These are phyloP conservation scores for Macrobrachium nipponense DNA, from an alignment of 1,140 invertebrate species.

Conservation along the genomic window DNA sequence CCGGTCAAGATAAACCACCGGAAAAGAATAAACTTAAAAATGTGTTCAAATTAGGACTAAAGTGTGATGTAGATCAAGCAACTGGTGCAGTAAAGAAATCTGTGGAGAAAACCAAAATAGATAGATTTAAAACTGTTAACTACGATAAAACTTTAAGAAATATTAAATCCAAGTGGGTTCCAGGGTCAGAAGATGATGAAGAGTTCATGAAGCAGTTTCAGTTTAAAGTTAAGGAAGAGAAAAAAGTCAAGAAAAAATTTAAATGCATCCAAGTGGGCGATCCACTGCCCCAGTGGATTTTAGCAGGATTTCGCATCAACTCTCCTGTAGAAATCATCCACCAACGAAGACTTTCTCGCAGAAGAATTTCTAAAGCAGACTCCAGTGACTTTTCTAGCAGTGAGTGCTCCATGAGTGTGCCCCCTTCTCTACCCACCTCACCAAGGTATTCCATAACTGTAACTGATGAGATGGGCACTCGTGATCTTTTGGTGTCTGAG, in stretches of 20 bases:
- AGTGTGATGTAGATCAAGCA: conserved; percentile 57
- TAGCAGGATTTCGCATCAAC: conserved; percentile 60
- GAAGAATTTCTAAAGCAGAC: conserved; percentile 61
- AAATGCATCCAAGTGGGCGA: conserved; percentile 65
- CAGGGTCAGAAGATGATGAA: conserved; percentile 49
- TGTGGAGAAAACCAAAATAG: conserved; percentile 79
- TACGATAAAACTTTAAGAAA: conserved; percentile 87
- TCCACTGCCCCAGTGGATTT: conserved; percentile 64
- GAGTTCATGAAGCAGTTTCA: conserved; percentile 18
- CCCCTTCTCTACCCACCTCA: conserved; percentile 56
- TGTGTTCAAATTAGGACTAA: conserved; percentile 63
- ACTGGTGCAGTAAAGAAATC: conserved; percentile 55
- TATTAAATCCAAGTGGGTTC: conserved; percentile 80
- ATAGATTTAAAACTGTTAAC: conserved; percentile 87
- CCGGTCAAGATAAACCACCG: conserved; percentile 37
- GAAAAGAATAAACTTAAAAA: conserved; percentile 61
- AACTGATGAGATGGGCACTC: conserved; percentile 58
- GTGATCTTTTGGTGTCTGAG: conserved; percentile 61
- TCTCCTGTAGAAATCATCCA: conserved; percentile 60
- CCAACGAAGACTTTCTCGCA: conserved; percentile 34
- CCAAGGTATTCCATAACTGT: conserved; percentile 64
- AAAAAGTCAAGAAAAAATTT: conserved; percentile 59
- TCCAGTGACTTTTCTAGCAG: conserved; percentile 61
- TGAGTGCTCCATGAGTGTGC: conserved; percentile 61
- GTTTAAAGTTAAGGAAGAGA: conserved; percentile 32